Conservation (phyloP, 2,888 invertebrate genomes). For the Cryptus viduatorius region DNA sequence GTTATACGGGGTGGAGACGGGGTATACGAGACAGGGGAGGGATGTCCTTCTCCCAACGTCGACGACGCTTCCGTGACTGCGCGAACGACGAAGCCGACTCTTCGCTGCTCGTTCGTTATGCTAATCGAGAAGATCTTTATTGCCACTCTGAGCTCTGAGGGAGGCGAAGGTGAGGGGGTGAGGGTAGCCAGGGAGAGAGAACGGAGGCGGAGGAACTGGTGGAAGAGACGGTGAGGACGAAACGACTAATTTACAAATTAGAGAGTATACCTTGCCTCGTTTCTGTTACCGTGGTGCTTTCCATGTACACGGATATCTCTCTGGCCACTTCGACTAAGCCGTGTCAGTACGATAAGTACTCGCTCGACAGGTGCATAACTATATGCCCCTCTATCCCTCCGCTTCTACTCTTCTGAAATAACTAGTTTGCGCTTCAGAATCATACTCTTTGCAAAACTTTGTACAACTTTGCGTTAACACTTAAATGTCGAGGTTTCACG, state of each 20-base stretch:
- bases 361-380: conserved; percentile 28
- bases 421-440: conserved; percentile 29
- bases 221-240: conserved; percentile 25
- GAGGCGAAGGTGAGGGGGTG: conserved; percentile 19
- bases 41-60: conserved; percentile 30
- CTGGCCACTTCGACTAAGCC: conserved; percentile 13
- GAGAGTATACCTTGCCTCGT: conserved; percentile 31
- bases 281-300: conserved; percentile 39
- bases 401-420: neutral
- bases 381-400: neutral
- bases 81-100: conserved; percentile 34
- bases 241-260: conserved; percentile 62
- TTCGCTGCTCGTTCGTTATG: conserved; percentile 62
- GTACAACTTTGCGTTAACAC: conserved; percentile 4
- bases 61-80: conserved; percentile 48
- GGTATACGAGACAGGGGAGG: conserved; percentile 5
- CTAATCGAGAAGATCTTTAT: conserved; percentile 64
- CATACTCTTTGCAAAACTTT: conserved; percentile 12
- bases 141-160: conserved; percentile 40
- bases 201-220: neutral
- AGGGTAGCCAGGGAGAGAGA: neutral
- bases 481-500: conserved; percentile 39
- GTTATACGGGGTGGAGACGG: conserved; percentile 10
- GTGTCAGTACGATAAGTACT: conserved; percentile 27
- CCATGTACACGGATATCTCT: conserved; percentile 26